These are phyloP conservation scores for Pinctada fucata DNA, from an alignment of 2,888 invertebrate genomes.

Conservation along the genomic window DNA sequence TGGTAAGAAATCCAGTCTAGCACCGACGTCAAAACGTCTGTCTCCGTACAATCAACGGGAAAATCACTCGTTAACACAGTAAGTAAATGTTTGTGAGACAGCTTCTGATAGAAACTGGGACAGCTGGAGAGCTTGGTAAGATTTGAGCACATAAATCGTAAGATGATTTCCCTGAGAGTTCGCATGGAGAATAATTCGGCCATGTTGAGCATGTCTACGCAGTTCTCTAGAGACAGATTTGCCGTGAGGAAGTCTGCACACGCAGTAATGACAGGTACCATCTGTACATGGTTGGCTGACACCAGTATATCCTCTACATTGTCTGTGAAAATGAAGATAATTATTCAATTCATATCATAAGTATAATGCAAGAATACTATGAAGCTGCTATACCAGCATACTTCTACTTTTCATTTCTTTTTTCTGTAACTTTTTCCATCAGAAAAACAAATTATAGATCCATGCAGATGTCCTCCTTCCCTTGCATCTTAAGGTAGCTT, in stretches of 20 bases:
- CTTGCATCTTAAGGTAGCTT: too few species aligned
- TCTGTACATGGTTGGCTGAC: conserved; percentile 84
- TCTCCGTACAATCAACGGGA: conserved; percentile 84
- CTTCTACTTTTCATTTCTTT: too few species aligned
- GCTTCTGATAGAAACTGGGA: conserved; percentile 80
- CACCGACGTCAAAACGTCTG: conserved; percentile 81
- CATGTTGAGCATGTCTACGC: conserved; percentile 84
- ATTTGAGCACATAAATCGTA: conserved; percentile 83
- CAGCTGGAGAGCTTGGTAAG: conserved; percentile 82
- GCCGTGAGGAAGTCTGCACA: conserved; percentile 83
- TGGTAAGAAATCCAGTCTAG: conserved; percentile 81
- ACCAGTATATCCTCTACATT: conserved; percentile 85
- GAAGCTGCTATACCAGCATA: too few species aligned
- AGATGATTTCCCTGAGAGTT: conserved; percentile 81
- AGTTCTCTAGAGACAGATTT: conserved; percentile 85
- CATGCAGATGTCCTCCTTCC: too few species aligned
- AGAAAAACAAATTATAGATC: too few species aligned
- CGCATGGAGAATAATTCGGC: conserved; percentile 84
- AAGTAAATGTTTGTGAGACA: conserved; percentile 82
- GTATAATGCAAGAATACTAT: not conserved
- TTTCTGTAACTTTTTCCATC: too few species aligned
- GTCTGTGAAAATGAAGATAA: conserved; percentile 62
- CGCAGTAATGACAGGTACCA: conserved; percentile 83
- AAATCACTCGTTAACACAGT: conserved; percentile 83
- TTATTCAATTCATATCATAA: not conserved